These are phyloP conservation scores for Atlantisia rogersi DNA, from an alignment of 2,113 vertebrate species.

Conservation along the genomic window DNA sequence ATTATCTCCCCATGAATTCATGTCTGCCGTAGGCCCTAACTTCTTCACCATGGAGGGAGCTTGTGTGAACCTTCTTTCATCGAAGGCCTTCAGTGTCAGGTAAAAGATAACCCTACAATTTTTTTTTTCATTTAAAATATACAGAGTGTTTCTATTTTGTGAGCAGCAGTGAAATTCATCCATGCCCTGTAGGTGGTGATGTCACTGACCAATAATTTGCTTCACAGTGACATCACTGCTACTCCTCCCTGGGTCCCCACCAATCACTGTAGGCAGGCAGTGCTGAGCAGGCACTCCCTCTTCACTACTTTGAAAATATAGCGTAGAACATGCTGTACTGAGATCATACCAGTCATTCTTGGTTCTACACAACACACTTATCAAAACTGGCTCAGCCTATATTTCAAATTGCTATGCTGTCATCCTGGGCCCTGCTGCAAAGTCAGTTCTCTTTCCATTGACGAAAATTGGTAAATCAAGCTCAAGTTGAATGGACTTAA, in stretches of 20 bases:
- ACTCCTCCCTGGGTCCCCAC: neutral
- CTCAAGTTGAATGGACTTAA: neutral
- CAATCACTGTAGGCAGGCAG: neutral
- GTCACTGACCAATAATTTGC: neutral
- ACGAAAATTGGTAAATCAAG: neutral
- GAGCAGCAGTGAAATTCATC: neutral
- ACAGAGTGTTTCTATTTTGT: neutral
- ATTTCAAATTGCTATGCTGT: neutral
- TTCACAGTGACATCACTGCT: neutral
- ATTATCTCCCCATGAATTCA: neutral
- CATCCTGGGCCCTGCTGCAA: neutral
- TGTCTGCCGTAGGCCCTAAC: neutral
- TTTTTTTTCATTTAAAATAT: neutral
- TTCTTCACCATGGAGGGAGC: neutral
- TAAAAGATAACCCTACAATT: neutral
- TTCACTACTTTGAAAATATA: neutral
- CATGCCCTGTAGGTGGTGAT: neutral
- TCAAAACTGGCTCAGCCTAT: neutral
- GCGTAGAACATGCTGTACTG: neutral
- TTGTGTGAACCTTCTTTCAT: neutral
- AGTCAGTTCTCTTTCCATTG: neutral
- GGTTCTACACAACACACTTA: neutral
- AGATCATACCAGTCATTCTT: neutral
- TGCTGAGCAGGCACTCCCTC: neutral
- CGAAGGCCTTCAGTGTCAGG: neutral